Percentiles rank a stretch among this genome's conserved stretches.
Evolutionary conservation across 2,113 vertebrate genomes (phyloP).

Genomic region (Ceuthmochares aereus): DNA sequence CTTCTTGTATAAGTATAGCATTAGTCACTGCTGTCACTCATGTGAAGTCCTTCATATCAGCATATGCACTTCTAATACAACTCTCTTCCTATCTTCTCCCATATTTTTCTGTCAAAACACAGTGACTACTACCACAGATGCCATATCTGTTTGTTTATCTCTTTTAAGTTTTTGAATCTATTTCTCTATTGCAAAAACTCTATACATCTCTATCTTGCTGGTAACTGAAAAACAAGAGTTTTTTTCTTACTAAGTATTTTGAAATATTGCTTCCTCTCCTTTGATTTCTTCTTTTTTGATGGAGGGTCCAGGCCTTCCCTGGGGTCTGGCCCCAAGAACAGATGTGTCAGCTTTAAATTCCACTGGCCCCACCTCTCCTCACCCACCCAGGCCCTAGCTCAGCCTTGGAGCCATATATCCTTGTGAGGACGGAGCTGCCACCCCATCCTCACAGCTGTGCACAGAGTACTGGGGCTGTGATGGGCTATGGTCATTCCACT

Average conservation of each 20-base stretch:
- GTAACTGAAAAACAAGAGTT: not conserved
- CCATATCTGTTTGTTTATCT: not conserved
- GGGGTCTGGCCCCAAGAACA: not conserved
- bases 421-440: no score
- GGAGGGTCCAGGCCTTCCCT: not conserved
- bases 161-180: not conserved
- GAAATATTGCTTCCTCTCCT: not conserved
- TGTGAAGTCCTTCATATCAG: not conserved
- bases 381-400: not conserved
- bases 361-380: not conserved
- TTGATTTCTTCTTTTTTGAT: not conserved
- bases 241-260: not conserved
- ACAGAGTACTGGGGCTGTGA: not conserved
- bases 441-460: rapidly evolving
- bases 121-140: not conserved
- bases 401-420: not conserved
- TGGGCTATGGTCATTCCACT: no score
- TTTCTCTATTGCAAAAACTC: not conserved
- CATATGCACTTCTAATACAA: not conserved
- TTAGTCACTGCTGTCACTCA: not conserved
- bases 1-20: not conserved
- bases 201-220: not conserved
- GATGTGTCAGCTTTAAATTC: not conserved
- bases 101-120: not conserved
- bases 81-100: not conserved